Conservation (phyloP, 2,113 vertebrate species). For the Parus major region DNA sequence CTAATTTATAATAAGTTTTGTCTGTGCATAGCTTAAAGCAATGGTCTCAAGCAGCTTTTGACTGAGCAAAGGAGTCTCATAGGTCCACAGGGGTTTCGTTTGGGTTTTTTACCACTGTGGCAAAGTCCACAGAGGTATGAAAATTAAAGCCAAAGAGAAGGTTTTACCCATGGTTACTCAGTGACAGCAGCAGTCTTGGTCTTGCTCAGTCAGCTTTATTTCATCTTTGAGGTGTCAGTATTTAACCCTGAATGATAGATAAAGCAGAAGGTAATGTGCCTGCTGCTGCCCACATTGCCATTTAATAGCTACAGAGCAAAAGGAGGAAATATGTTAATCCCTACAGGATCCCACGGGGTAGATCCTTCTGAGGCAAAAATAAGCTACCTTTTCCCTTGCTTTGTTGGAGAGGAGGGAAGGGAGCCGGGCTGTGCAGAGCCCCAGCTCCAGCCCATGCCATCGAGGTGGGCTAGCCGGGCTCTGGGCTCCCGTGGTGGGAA, state of each 20-base stretch:
- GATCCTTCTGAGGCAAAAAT: not conserved
- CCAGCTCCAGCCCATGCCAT: not conserved
- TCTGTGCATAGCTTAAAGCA: not conserved
- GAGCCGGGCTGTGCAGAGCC: not conserved
- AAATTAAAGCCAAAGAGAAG: conserved; percentile 3
- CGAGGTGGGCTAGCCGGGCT: fast-evolving
- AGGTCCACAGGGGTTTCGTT: not conserved
- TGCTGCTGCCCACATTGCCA: not conserved
- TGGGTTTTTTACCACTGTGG: not conserved
- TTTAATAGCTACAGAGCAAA: not conserved
- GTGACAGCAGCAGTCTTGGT: not conserved
- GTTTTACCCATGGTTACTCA: not conserved
- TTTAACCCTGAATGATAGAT: not conserved
- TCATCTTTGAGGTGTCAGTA: not conserved
- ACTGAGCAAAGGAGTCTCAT: not conserved
- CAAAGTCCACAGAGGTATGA: not conserved
- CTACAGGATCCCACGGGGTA: not conserved
- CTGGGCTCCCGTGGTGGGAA: not conserved
- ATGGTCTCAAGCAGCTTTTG: not conserved
- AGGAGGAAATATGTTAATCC: not conserved
- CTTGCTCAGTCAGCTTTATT: not conserved
- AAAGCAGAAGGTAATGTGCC: not conserved
- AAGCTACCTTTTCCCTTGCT: not conserved
- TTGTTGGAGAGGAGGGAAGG: not conserved
- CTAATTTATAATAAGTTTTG: conserved; percentile 5